Base-by-base conservation (phyloP, 2,113 vertebrate species). In the Ia io region DNA sequence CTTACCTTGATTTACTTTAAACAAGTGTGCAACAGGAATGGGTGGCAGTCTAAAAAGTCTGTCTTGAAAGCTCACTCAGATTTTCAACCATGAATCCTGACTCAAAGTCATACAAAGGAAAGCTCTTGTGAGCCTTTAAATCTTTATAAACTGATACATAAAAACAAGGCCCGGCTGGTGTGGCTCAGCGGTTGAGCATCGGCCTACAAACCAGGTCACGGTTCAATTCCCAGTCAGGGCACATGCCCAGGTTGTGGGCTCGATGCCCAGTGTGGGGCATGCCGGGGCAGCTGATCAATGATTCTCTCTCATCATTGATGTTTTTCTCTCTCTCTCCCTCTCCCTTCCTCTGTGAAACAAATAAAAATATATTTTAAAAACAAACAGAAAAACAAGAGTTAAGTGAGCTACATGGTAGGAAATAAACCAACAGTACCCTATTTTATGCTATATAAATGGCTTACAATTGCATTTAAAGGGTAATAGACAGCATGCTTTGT, bases 1-100 rank as follows among this genome's bases (percentile, higher is more conserved):
- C 1, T 59, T 79, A 70, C 86, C 96, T 97, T 92, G 67, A 90
- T 95, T 97, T 92, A 85, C 63, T 94, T 85, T 90, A 95, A 97
- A 85, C 0, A 82, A 96, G 59, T 69, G 94, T 92, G 67, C 59
- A 76, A 65, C 16, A 87, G 2, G 14, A 1, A 84, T 82, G 37
- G 1, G 74, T 96, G 3, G 1, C 71, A 63, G 0, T 0, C 13
- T 32, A 42, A 70, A 88, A 82, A 30, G 6, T 76, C 35, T 97
- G 83, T 95, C 67, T 47, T 73, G 74, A 89, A 87, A 91, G 70
- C 9, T 76, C 80, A 69, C 69, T 92, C 0, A 8, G 59, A 87
- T 92, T 61, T 16, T 10, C 91, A 97, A 70, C 37, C 49, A 56
- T 3, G 2, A 0, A 0, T 84, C 51, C 93, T 63, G 4, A 49